phyloP scores from a whole-genome alignment of 2,888 invertebrate species.

The Steinernema hermaphroditum region DNA sequence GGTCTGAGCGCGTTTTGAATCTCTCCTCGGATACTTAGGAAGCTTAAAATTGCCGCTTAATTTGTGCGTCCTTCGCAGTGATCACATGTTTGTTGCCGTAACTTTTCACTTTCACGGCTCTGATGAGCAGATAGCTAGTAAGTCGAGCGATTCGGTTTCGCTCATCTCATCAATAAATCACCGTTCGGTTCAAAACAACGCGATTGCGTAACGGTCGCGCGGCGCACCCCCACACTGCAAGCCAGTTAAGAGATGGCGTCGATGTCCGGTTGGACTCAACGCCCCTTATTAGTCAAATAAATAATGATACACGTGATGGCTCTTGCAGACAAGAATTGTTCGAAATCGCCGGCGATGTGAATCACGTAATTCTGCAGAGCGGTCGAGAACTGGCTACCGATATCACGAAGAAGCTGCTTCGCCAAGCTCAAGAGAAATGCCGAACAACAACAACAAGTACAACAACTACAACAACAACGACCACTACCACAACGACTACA shows the following conservation, averaged over 20 bases:
- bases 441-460: constrained; percentile 60
- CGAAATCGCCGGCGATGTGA: constrained; percentile 61
- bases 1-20: constrained; percentile 10
- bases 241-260: constrained; percentile 20
- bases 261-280: constrained; percentile 2
- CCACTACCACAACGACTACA: constrained; percentile 51
- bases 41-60: not conserved
- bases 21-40: not conserved
- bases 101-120: constrained; percentile 17
- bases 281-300: too few relatives aligned
- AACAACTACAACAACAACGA: constrained; percentile 47
- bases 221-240: constrained; percentile 21
- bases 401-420: constrained; percentile 56
- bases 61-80: not conserved
- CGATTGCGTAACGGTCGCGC: constrained; percentile 31
- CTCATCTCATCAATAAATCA: constrained; percentile 14
- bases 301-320: constrained; percentile 25
- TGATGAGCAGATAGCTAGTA: not conserved
- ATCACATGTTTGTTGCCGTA: not conserved
- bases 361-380: constrained; percentile 62
- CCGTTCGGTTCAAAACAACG: constrained; percentile 28
- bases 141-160: constrained; percentile 27
- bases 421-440: constrained; percentile 61
- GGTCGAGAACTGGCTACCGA: constrained; percentile 61
- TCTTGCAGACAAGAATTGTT: constrained; percentile 58